These are phyloP conservation scores for Desmodus rotundus DNA, from an alignment of 2,113 vertebrate genomes.

Conservation along the genomic window DNA sequence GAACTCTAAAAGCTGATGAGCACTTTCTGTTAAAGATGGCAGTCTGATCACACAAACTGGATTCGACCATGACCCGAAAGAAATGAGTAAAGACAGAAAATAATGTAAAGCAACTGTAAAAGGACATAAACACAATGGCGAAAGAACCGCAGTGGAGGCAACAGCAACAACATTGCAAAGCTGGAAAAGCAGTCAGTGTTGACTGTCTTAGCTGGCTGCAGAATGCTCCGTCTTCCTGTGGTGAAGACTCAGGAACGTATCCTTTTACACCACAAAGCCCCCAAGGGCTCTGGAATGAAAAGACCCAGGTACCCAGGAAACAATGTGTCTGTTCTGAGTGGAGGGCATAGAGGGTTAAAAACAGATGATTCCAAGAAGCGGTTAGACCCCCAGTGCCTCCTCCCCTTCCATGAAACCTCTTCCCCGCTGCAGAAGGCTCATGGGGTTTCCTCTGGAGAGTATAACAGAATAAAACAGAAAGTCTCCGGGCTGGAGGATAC, in stretches of 20 bases:
- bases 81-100: background rate
- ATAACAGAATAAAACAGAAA: background rate
- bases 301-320: background rate
- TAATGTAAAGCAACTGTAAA: background rate
- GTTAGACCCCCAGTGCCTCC: background rate
- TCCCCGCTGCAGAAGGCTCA: background rate
- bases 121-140: background rate
- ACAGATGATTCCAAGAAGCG: background rate
- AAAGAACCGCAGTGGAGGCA: background rate
- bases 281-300: background rate
- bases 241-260: background rate
- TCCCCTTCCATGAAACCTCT: background rate
- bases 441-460: background rate
- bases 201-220: background rate
- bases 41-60: background rate
- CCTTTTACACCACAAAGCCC: background rate
- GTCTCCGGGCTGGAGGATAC: background rate
- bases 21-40: background rate
- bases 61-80: background rate
- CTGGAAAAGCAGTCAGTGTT: background rate
- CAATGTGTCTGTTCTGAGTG: background rate
- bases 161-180: background rate
- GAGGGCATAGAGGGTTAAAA: background rate
- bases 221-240: background rate
- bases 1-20: background rate